Percentiles rank a stretch among this genome's conserved stretches.
These are phyloP conservation scores for Philaethria dido DNA, from an alignment of 2,888 invertebrate genomes.

Conservation along the genomic window DNA sequence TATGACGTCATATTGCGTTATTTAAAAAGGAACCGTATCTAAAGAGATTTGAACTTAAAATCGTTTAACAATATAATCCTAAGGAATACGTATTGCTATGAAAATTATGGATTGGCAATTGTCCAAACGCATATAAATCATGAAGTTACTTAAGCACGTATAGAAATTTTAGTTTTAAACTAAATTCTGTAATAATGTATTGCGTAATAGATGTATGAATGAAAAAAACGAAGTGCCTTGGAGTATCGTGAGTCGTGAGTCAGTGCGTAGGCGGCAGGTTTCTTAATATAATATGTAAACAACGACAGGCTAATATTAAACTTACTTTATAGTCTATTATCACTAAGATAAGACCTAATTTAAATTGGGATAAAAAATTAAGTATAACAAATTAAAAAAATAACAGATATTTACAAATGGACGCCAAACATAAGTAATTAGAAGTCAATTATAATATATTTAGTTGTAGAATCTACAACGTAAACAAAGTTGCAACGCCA, in stretches of 20 bases:
- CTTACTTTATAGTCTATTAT: not conserved
- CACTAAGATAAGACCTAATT: constrained; percentile 1
- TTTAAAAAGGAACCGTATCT: constrained; percentile 7
- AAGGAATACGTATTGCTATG: constrained; percentile 22
- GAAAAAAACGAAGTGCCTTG: constrained; percentile 38
- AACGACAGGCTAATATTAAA: constrained; percentile 5
- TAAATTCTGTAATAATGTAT: constrained; percentile 36
- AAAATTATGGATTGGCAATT: constrained; percentile 45
- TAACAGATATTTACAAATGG: no score
- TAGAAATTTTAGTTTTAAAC: constrained; percentile 40
- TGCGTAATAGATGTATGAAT: constrained; percentile 40
- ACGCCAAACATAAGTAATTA: no score
- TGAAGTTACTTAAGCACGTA: constrained; percentile 42
- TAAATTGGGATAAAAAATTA: not conserved
- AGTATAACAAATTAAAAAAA: not conserved
- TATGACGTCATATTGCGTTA: not conserved
- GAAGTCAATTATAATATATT: no score
- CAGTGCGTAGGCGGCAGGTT: constrained; percentile 36
- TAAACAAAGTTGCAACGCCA: not conserved
- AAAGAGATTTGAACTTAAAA: constrained; percentile 15
- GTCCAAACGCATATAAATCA: constrained; percentile 48
- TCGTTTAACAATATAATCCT: constrained; percentile 10
- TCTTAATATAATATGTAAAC: constrained; percentile 32
- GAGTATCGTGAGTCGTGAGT: constrained; percentile 31
- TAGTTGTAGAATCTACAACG: not conserved